These are phyloP conservation scores for Parnassius apollo DNA, from an alignment of 2,888 invertebrate species.

Conservation along the genomic window DNA sequence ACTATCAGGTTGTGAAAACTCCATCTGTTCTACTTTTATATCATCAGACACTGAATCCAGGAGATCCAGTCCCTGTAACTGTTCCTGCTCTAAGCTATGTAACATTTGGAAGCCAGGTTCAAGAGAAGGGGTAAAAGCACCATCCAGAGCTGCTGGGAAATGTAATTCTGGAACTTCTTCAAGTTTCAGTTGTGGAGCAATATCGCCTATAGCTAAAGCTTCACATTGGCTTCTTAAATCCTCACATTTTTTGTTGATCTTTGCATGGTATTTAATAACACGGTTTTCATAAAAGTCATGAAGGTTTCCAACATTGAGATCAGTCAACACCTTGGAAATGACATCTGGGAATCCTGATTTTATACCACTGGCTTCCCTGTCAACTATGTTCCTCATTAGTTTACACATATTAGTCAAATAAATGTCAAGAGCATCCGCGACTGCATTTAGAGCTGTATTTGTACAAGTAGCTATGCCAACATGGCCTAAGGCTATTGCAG, in stretches of 20 bases:
- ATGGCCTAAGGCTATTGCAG: conserved; percentile 70
- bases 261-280: conserved; percentile 64
- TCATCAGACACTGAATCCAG: conserved; percentile 68
- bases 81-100: conserved; percentile 83
- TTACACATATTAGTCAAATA: conserved; percentile 72
- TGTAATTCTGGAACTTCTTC: conserved; percentile 78
- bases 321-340: conserved; percentile 71
- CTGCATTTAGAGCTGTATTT: conserved; percentile 59
- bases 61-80: conserved; percentile 67
- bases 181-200: conserved; percentile 65
- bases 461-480: conserved; percentile 65
- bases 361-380: conserved; percentile 65
- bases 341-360: conserved; percentile 71
- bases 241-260: conserved; percentile 59
- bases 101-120: conserved; percentile 85
- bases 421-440: conserved; percentile 65
- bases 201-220: conserved; percentile 56
- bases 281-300: conserved; percentile 70
- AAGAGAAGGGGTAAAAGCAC: conserved; percentile 79
- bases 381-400: conserved; percentile 62
- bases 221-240: conserved; percentile 56
- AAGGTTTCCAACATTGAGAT: conserved; percentile 66
- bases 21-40: conserved; percentile 69
- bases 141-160: conserved; percentile 75
- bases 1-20: conserved; percentile 64